Base-by-base conservation (phyloP, 2,113 vertebrate species). In the Toxotes chatareus region DNA sequence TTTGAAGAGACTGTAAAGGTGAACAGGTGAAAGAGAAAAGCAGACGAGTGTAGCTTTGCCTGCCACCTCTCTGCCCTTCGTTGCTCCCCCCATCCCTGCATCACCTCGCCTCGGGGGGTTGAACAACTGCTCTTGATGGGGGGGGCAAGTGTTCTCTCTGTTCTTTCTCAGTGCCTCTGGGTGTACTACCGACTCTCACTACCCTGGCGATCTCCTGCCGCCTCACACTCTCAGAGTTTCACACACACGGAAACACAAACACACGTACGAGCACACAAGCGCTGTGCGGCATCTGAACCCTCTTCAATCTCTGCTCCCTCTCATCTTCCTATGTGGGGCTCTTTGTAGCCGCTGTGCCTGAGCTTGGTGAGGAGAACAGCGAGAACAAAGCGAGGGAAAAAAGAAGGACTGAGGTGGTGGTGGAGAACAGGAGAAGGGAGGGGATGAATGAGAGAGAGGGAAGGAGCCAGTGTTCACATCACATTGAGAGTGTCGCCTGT, bases 251-350 rank as follows among this genome's bases (percentile, higher is more conserved):
- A 79, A 64, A 88, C 89, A 88, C 86, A 91, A 86, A 91, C 84
- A 84, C 80, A 78, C 76, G 62, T 49, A 86, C 21, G 27, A 85
- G 78, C 83, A 88, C 89, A 90, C 88, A 90, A 80, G 84, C 82
- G 78, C 90, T 76, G 84, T 75, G 88, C 84, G 82, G 88, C 83
- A 91, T 93, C 90, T 93, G 92, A 93, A 93, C 92, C 89, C 85
- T 84, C 86, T 76, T 90, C 92, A 82, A 88, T 91, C 87, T 88
- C 85, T 86, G 87, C 88, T 93, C 83, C 73, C 74, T 94, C 92
- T 93, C 89, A 94, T 94, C 92, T 91, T 93, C 93, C 90, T 93
- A 93, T 93, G 90, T 92, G 90, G 90, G 93, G 92, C 89, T 88
- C 93, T 94, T 94, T 94, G 93, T 93, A 92, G 92, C 91, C 73